Evolutionary conservation across 92 coral and sea anemone genomes (phyloP).

Genomic region (Porites cylindrica): DNA sequence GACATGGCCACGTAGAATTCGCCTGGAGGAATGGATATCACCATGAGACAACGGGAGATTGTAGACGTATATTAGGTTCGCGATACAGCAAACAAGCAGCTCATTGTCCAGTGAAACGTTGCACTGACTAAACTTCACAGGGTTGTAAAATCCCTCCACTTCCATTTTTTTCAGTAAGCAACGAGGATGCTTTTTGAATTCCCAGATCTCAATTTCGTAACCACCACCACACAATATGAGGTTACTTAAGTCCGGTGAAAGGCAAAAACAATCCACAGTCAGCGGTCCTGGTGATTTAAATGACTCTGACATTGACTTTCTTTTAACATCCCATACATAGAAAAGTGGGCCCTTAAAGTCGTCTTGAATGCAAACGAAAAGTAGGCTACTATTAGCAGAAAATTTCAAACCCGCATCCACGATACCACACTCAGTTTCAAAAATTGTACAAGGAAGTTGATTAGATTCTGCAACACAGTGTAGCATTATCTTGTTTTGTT

Average conservation of each 20-base stretch:
- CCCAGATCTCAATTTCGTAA: neutral
- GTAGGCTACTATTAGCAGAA: constrained; percentile 1
- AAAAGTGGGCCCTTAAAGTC: neutral
- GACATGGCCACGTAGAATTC: neutral
- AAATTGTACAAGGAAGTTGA: neutral
- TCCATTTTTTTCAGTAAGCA: neutral
- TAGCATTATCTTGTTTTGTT: too few relatives aligned
- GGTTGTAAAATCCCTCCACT: too few relatives aligned
- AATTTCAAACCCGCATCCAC: neutral
- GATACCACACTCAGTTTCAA: neutral
- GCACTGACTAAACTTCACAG: neutral
- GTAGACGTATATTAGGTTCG: neutral
- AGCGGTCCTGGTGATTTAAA: neutral
- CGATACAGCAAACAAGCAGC: constrained; percentile 1
- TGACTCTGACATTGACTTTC: neutral
- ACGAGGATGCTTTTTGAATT: neutral
- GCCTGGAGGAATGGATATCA: neutral
- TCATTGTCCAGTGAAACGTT: neutral
- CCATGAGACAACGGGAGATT: neutral
- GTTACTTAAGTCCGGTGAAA: neutral
- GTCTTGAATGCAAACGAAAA: constrained; percentile 15
- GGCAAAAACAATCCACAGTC: neutral
- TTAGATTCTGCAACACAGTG: neutral
- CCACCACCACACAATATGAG: neutral
- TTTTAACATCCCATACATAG: constrained; percentile 17